These are phyloP conservation scores for Ceryle rudis DNA, from an alignment of 2,797 vertebrate genomes.

Conservation along the genomic window DNA sequence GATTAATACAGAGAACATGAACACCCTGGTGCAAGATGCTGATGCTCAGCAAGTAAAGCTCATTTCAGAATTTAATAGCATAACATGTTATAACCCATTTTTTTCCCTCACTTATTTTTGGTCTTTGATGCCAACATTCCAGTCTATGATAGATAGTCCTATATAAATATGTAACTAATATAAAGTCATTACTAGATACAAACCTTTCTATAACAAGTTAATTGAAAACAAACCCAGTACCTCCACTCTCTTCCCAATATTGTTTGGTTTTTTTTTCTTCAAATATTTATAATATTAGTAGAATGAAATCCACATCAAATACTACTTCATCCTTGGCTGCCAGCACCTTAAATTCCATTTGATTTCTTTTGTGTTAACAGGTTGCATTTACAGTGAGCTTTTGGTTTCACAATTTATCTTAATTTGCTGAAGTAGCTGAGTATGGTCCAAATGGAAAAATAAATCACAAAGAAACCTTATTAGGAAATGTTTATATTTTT, in stretches of 20 bases:
- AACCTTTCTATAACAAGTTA: not conserved
- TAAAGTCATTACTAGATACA: not conserved
- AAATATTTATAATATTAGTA: slow-evolving; percentile 7
- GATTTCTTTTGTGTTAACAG: slow-evolving; percentile 38
- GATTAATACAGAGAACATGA: not conserved
- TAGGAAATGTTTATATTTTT: slow-evolving; percentile 66
- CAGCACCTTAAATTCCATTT: slow-evolving; percentile 37
- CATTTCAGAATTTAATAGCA: not conserved
- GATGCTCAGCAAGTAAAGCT: not conserved
- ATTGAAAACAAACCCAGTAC: not conserved
- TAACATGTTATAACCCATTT: rapidly evolving
- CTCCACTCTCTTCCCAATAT: not conserved
- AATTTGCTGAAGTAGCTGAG: slow-evolving; percentile 60
- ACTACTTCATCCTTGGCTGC: slow-evolving; percentile 27
- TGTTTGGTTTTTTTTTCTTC: not conserved
- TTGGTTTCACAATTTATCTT: slow-evolving; percentile 69
- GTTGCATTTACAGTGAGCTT: not conserved
- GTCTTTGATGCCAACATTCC: not conserved
- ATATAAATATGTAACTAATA: not conserved
- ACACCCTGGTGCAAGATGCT: not conserved
- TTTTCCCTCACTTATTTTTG: not conserved
- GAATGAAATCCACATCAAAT: slow-evolving; percentile 1
- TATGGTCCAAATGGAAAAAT: slow-evolving; percentile 68
- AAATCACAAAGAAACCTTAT: slow-evolving; percentile 58
- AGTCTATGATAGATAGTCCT: not conserved